Evolutionary conservation across 2,888 invertebrate species (phyloP).

Genomic region (Portevinia maculata): DNA sequence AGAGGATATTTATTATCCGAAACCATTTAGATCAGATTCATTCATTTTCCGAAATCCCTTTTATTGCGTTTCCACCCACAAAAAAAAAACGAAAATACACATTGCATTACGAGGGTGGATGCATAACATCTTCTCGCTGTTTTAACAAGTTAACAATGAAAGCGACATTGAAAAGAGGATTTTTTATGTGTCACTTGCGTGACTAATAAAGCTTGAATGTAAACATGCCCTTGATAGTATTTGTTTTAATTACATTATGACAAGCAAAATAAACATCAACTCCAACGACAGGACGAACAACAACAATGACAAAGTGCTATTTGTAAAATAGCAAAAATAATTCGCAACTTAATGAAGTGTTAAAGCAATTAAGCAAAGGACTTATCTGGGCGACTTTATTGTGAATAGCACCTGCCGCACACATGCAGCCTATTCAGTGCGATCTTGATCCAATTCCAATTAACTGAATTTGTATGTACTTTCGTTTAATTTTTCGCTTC

Average conservation of each 20-base stretch:
- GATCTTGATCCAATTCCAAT: constrained; percentile 71
- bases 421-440: constrained; percentile 1
- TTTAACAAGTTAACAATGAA: constrained; percentile 31
- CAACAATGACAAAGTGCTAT: no score
- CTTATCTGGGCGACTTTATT: constrained; percentile 40
- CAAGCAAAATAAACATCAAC: constrained; percentile 23
- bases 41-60: constrained; percentile 43
- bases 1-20: constrained; percentile 33
- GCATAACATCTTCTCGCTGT: constrained; percentile 7
- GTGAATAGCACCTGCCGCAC: constrained; percentile 58
- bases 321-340: no score
- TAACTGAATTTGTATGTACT: constrained; percentile 60
- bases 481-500: constrained; percentile 15
- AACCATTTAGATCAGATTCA: constrained; percentile 27
- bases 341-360: constrained; percentile 53
- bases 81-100: neutral
- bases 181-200: constrained; percentile 34
- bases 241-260: constrained; percentile 61
- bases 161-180: constrained; percentile 41
- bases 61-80: constrained; percentile 41
- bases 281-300: constrained; percentile 11
- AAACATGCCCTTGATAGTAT: constrained; percentile 54
- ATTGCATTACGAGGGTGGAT: neutral
- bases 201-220: constrained; percentile 49
- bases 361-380: constrained; percentile 56